Conservation (phyloP, 1,140 invertebrate genomes). For the Brachionus plicatilis region DNA sequence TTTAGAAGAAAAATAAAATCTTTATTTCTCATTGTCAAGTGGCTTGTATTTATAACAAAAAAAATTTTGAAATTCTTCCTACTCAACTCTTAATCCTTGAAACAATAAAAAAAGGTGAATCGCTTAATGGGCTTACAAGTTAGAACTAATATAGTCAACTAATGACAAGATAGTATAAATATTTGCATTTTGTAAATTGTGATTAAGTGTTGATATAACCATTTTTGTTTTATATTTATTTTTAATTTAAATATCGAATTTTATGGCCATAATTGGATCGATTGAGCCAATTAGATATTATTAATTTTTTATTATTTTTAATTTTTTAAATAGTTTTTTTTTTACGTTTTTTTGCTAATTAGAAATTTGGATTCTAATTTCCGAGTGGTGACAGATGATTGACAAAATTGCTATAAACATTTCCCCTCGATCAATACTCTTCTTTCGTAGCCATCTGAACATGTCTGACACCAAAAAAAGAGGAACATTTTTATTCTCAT, state of each 20-base stretch:
- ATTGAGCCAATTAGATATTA: not conserved
- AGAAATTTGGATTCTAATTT: not conserved
- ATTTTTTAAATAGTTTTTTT: not conserved
- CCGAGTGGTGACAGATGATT: not conserved
- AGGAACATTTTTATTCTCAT: not conserved
- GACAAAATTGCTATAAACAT: not conserved
- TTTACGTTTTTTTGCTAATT: not conserved
- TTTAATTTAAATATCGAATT: constrained; percentile 4
- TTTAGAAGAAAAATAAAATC: not conserved
- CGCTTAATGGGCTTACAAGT: not conserved
- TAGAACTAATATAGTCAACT: not conserved
- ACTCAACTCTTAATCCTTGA: not conserved
- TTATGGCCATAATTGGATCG: not conserved
- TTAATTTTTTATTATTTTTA: not conserved
- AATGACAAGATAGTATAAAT: not conserved
- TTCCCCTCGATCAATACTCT: not conserved
- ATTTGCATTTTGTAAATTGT: not conserved
- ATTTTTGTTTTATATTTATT: not conserved
- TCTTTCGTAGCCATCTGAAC: not conserved
- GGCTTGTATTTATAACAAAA: not conserved
- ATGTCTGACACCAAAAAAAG: not conserved
- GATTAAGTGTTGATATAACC: not conserved
- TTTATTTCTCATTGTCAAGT: not conserved
- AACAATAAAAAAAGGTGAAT: not conserved
- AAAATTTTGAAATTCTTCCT: not conserved